Percentiles rank a stretch among this genome's conserved stretches.
Conservation (phyloP, 2,113 vertebrate genomes). For the Dicrurus megarhynchus region DNA sequence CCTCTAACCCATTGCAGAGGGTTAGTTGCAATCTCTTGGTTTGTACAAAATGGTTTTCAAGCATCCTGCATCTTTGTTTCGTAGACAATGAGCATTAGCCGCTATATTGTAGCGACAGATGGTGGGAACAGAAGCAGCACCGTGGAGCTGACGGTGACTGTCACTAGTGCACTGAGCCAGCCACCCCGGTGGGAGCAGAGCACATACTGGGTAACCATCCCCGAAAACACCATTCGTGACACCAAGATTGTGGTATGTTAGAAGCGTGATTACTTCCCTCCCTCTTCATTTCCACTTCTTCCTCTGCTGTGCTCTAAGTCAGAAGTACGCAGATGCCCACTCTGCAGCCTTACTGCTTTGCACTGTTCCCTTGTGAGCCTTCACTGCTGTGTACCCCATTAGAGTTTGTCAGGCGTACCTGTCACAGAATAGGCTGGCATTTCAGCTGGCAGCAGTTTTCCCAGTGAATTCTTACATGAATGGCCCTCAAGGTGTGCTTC, state of each 20-base stretch:
- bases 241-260: constrained; percentile 81
- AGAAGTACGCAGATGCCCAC: fast-evolving
- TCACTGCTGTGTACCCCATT: no score
- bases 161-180: constrained; percentile 84
- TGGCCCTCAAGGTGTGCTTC: background rate
- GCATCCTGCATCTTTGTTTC: background rate
- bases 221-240: constrained; percentile 81
- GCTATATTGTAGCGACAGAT: constrained; percentile 81
- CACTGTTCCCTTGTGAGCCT: background rate
- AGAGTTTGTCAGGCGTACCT: background rate
- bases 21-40: background rate
- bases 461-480: background rate
- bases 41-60: background rate
- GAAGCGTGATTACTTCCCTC: background rate
- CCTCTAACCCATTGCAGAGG: background rate
- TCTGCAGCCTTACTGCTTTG: background rate
- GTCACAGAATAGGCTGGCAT: background rate
- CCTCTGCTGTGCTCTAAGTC: background rate
- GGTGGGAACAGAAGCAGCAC: constrained; percentile 85
- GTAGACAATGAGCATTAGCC: constrained; percentile 73
- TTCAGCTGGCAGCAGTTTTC: background rate
- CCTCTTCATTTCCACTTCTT: background rate
- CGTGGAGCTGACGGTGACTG: constrained; percentile 81
- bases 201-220: constrained; percentile 83
- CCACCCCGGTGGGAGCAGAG: constrained; percentile 83